Conservation (phyloP, 2,888 invertebrate genomes). For the Drosophila quasianomalipes region DNA sequence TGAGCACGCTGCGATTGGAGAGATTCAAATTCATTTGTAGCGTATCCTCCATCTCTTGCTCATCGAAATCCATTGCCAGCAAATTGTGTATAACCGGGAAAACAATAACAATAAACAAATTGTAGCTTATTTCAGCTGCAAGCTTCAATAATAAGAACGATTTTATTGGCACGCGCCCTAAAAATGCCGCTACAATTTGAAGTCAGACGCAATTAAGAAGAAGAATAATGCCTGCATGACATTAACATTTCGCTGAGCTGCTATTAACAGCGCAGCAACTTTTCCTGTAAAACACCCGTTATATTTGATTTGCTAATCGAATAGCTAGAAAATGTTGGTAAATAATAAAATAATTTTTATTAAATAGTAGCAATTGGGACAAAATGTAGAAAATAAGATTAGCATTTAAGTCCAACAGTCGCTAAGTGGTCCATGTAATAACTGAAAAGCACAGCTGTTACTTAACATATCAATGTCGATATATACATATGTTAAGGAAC, state of each 20-base stretch:
- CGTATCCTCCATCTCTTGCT: slow-evolving; percentile 22
- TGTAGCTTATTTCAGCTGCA: background rate
- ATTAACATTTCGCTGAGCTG: slow-evolving; percentile 28
- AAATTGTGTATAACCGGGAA: background rate
- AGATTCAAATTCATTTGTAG: slow-evolving; percentile 27
- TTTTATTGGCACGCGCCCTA: slow-evolving; percentile 19
- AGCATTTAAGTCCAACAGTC: slow-evolving; percentile 22
- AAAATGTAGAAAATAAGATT: background rate
- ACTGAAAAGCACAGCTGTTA: slow-evolving; percentile 2
- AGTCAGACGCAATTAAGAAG: slow-evolving; percentile 33
- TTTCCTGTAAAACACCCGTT: background rate
- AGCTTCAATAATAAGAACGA: slow-evolving; percentile 14
- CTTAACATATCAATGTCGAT: background rate
- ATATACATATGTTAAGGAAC: background rate
- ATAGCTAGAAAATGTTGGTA: background rate
- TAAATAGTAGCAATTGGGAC: background rate
- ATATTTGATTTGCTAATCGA: background rate
- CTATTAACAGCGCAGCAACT: slow-evolving; percentile 24
- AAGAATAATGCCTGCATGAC: slow-evolving; percentile 17
- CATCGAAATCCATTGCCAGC: slow-evolving; percentile 51
- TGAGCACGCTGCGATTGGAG: slow-evolving; percentile 63
- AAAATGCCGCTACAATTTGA: slow-evolving; percentile 74
- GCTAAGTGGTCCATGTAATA: background rate
- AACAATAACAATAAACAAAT: slow-evolving; percentile 16
- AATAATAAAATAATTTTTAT: background rate